A percentile compares a stretch with the other conserved stretches of the same genome.
phyloP scores from a whole-genome alignment of 2,113 vertebrate genomes.

The Actenoides lindsayi region DNA sequence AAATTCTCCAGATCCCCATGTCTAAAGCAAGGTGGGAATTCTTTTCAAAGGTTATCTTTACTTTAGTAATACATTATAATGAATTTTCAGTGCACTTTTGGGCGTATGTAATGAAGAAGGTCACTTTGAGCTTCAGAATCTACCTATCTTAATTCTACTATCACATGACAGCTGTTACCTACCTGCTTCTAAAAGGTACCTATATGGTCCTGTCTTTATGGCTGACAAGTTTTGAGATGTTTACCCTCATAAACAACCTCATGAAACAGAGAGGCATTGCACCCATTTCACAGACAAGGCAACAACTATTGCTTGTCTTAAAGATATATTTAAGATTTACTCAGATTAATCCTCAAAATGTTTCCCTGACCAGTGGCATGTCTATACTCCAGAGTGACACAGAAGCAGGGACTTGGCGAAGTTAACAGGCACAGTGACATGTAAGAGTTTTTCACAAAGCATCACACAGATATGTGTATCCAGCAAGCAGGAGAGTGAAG shows the following conservation, averaged over 20 bases:
- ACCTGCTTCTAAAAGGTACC: background rate
- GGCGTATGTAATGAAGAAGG: background rate
- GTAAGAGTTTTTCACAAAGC: background rate
- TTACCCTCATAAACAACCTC: background rate
- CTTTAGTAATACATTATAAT: background rate
- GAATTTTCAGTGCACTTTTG: background rate
- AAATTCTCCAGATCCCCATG: background rate
- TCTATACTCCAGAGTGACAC: rapidly evolving
- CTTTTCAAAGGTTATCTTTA: background rate
- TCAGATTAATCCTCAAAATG: background rate
- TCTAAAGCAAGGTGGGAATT: background rate
- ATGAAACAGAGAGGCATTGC: background rate
- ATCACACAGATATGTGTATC: background rate
- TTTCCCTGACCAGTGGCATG: background rate
- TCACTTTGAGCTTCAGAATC: background rate
- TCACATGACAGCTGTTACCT: background rate
- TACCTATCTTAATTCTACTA: background rate
- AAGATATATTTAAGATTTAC: background rate
- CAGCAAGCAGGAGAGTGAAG: background rate
- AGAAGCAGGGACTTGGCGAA: background rate
- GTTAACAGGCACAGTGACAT: background rate
- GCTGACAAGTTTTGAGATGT: background rate
- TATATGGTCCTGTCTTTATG: background rate
- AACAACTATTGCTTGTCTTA: background rate
- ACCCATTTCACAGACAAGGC: background rate